These are phyloP conservation scores for Karalla daura DNA, from an alignment of 2,797 vertebrate genomes.

Conservation along the genomic window DNA sequence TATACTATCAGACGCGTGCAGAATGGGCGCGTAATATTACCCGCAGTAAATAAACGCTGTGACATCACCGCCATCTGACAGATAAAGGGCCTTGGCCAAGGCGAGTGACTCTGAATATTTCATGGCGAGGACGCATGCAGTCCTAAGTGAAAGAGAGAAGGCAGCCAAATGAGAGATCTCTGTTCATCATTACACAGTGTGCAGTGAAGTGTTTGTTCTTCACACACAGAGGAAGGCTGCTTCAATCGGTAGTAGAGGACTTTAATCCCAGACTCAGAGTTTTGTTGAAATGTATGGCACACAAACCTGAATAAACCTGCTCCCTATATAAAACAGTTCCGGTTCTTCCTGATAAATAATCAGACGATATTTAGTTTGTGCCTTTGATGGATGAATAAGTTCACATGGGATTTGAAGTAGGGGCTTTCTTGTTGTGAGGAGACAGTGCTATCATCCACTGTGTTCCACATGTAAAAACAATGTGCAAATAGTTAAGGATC, in stretches of 20 bases:
- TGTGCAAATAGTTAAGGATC: too few relatives aligned
- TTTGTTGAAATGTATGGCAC: neutral
- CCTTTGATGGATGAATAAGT: too few relatives aligned
- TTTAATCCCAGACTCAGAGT: neutral
- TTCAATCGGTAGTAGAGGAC: neutral
- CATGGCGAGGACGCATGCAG: conserved; percentile 37
- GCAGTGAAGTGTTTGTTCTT: conserved; percentile 7
- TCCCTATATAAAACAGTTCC: too few relatives aligned
- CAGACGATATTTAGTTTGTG: too few relatives aligned
- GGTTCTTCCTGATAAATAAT: too few relatives aligned
- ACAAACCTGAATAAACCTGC: too few relatives aligned
- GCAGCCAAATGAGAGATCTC: conserved; percentile 13
- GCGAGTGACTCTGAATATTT: conserved; percentile 59
- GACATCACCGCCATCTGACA: conserved; percentile 28
- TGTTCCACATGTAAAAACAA: too few relatives aligned
- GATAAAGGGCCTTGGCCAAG: conserved; percentile 25
- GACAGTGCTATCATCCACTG: too few relatives aligned
- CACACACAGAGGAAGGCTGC: neutral
- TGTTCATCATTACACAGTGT: conserved; percentile 2
- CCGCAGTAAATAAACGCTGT: conserved; percentile 4
- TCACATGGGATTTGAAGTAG: too few relatives aligned
- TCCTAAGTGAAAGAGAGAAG: conserved; percentile 35
- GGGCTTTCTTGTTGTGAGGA: too few relatives aligned
- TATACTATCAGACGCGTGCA: neutral
- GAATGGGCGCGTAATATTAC: neutral